These are phyloP conservation scores for Dicrostonyx torquatus DNA, from an alignment of 2,797 vertebrate species.

Conservation along the genomic window DNA sequence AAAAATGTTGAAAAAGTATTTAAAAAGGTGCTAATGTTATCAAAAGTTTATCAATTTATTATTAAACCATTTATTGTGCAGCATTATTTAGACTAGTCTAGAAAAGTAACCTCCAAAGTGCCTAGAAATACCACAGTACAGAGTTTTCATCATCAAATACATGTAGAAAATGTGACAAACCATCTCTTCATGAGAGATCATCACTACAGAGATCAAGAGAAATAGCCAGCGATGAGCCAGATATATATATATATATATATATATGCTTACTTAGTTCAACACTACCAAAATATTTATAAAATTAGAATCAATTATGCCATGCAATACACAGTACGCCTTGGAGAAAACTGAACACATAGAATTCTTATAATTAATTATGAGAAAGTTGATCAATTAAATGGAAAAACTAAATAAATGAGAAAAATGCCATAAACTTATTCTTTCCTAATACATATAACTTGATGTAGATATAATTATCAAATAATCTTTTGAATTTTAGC, in stretches of 20 bases:
- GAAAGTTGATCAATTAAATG: neutral
- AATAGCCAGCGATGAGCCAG: neutral
- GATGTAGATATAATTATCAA: neutral
- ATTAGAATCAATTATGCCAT: neutral
- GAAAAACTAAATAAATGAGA: neutral
- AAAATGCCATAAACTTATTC: neutral
- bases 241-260: too few species aligned
- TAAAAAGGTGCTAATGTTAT: slow-evolving; percentile 5
- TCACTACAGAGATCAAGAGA: neutral
- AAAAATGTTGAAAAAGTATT: slow-evolving; percentile 42
- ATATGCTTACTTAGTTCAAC: neutral
- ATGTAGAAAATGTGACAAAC: slow-evolving; percentile 24
- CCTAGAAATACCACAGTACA: slow-evolving; percentile 3
- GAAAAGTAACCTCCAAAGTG: neutral
- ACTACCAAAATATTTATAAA: slow-evolving; percentile 37
- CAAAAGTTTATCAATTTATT: slow-evolving; percentile 7
- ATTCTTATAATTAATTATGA: slow-evolving; percentile 23
- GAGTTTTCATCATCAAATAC: neutral
- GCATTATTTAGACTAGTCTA: neutral
- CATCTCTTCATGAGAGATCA: neutral
- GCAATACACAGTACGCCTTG: neutral
- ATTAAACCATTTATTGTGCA: neutral
- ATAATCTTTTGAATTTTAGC: slow-evolving; percentile 12
- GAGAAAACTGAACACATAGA: neutral
- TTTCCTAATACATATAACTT: slow-evolving; percentile 23